Percentiles rank a stretch among this genome's conserved stretches.
phyloP scores from a whole-genome alignment of 1,140 invertebrate genomes.

The Lamellibrachia luymesi region DNA sequence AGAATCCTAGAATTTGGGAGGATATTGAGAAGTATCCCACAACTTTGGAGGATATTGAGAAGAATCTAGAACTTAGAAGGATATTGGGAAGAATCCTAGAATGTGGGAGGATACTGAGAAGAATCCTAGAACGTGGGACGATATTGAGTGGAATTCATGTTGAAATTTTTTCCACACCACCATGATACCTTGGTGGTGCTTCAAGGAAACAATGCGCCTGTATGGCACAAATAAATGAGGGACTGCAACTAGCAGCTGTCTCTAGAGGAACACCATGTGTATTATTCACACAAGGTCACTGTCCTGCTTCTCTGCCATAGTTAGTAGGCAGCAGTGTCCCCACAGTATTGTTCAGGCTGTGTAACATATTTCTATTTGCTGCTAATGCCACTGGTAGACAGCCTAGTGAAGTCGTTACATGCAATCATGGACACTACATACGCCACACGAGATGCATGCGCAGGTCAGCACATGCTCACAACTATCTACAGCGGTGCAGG shows the following conservation, averaged over 20 bases:
- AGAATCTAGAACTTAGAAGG: no score
- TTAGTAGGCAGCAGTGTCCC: background rate
- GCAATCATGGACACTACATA: background rate
- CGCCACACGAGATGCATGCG: background rate
- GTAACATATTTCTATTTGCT: background rate
- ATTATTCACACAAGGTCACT: background rate
- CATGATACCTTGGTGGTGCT: background rate
- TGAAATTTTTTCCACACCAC: no score
- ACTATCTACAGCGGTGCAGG: no score
- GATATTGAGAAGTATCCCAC: no score
- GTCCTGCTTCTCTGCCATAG: background rate
- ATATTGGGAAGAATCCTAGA: no score
- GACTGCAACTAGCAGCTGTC: background rate
- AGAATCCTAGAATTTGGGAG: no score
- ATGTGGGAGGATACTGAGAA: no score
- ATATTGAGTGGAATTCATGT: no score
- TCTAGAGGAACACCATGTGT: background rate
- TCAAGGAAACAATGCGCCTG: background rate
- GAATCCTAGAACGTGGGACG: no score
- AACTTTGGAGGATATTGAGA: no score
- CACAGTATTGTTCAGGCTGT: background rate
- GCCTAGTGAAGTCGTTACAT: background rate
- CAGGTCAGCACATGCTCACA: background rate
- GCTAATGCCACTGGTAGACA: background rate
- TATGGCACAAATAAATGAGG: background rate